phyloP scores from a whole-genome alignment of 2,888 invertebrate species.

The Drosophila stalkeri region DNA sequence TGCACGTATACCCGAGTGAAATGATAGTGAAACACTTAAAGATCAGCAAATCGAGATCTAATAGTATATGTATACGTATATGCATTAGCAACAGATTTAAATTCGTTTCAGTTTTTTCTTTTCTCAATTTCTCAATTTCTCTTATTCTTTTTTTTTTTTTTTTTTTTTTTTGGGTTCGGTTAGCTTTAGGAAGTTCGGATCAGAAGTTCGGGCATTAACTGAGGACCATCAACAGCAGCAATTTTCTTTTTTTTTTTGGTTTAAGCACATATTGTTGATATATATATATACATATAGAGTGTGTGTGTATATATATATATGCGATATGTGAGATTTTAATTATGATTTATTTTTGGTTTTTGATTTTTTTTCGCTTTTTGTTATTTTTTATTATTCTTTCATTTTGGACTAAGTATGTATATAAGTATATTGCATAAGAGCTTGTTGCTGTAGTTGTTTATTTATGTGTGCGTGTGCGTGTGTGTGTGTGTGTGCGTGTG shows the following conservation, averaged over 20 bases:
- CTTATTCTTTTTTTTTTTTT: neutral
- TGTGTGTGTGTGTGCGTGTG: conserved; percentile 1
- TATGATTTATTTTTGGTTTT: conserved; percentile 2
- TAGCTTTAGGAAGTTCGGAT: conserved; percentile 20
- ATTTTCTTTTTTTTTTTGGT: conserved; percentile 17
- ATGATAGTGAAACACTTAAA: neutral
- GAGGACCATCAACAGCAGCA: conserved; percentile 36
- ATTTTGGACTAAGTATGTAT: conserved; percentile 39
- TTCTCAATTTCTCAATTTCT: neutral
- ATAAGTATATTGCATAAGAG: conserved; percentile 32
- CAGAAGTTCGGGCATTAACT: conserved; percentile 44
- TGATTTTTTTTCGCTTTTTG: neutral
- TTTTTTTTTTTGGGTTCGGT: conserved; percentile 1
- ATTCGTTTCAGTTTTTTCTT: conserved; percentile 14
- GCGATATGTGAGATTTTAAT: conserved; percentile 57
- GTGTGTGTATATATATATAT: conserved; percentile 45
- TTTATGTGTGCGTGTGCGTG: conserved; percentile 3
- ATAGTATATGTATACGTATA: conserved; percentile 9
- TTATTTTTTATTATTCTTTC: neutral
- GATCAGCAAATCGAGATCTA: conserved; percentile 10
- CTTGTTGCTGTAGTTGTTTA: conserved; percentile 19
- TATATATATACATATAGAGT: conserved; percentile 1
- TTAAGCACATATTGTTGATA: conserved; percentile 27
- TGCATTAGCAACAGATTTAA: conserved; percentile 22
- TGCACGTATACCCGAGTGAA: conserved; percentile 5